Percentiles rank a stretch among this genome's conserved stretches.
These are phyloP conservation scores for Ormyrus nitidulus DNA, from an alignment of 2,888 invertebrate genomes.

Conservation along the genomic window DNA sequence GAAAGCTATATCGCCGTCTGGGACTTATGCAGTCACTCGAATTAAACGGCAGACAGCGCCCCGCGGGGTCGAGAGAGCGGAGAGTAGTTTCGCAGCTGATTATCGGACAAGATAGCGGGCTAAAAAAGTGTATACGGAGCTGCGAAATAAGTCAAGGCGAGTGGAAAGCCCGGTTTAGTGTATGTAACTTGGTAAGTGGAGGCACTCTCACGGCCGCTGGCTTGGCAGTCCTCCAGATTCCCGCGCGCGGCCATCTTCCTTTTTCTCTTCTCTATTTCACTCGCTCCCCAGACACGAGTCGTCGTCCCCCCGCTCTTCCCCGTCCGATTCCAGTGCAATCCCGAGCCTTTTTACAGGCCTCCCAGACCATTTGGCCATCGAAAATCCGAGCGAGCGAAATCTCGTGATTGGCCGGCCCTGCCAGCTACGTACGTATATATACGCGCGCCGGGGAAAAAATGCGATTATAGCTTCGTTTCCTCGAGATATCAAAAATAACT, in stretches of 20 bases:
- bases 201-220: constrained; percentile 65
- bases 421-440: not conserved
- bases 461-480: no score
- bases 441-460: not conserved
- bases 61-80: not conserved
- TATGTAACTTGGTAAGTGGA: constrained; percentile 71
- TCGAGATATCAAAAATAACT: no score
- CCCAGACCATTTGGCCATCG: no score
- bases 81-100: constrained; percentile 3
- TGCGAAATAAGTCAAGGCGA: constrained; percentile 62
- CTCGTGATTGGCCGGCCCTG: not conserved
- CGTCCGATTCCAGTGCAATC: constrained; percentile 17
- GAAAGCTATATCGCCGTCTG: not conserved
- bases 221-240: constrained; percentile 65
- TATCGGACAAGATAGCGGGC: not conserved
- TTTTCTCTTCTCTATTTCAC: constrained; percentile 25
- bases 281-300: not conserved
- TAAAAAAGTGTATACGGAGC: not conserved
- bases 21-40: not conserved
- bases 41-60: constrained; percentile 8
- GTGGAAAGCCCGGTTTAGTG: constrained; percentile 62
- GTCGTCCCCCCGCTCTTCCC: not conserved
- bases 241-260: constrained; percentile 37
- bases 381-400: no score
- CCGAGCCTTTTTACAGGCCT: no score